A percentile compares a stretch with the other conserved stretches of the same genome.
Conservation (phyloP, 2,113 vertebrate genomes). For the Uria aalge region DNA sequence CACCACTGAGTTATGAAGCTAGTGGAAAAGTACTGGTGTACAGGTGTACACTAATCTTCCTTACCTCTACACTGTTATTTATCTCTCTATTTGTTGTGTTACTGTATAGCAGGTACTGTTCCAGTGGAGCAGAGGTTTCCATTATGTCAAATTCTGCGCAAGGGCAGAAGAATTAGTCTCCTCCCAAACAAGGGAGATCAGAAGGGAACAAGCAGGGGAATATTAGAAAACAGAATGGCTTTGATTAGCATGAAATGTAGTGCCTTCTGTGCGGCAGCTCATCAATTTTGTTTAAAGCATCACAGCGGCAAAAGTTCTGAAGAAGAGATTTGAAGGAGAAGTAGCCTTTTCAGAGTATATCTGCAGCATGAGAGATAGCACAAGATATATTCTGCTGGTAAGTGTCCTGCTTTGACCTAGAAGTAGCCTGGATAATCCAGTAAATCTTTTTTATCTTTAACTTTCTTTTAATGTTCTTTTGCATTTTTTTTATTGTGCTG, state of each 20-base stretch:
- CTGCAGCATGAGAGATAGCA: background rate
- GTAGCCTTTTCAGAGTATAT: background rate
- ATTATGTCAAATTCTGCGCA: background rate
- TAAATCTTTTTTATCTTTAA: background rate
- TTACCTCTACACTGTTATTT: background rate
- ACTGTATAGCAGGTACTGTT: background rate
- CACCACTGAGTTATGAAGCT: background rate
- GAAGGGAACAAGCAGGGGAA: background rate
- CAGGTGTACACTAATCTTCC: background rate
- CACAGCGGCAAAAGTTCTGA: background rate
- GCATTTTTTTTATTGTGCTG: background rate
- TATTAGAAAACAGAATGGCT: background rate
- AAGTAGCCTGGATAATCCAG: background rate
- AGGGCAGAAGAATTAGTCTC: background rate
- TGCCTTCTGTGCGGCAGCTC: background rate
- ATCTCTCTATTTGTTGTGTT: background rate
- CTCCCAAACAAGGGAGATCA: background rate
- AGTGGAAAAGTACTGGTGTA: background rate
- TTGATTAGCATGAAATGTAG: background rate
- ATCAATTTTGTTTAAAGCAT: background rate
- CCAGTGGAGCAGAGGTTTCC: accelerated
- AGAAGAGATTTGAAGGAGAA: background rate
- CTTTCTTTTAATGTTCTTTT: background rate
- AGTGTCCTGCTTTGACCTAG: background rate
- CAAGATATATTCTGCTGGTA: background rate